Conservation (phyloP, 2,797 vertebrate species). For the Characodon lateralis region DNA sequence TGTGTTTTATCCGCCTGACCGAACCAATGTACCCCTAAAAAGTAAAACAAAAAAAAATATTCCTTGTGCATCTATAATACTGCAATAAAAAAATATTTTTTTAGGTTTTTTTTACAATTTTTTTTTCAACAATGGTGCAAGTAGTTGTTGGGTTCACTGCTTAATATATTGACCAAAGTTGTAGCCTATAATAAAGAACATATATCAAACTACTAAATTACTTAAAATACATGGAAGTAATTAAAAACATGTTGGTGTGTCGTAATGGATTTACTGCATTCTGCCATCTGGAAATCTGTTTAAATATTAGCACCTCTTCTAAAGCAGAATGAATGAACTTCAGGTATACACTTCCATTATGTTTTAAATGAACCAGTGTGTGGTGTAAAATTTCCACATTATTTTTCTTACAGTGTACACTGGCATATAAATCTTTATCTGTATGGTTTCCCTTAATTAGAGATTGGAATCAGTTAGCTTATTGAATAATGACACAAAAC, state of each 20-base stretch:
- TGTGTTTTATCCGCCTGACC: no score
- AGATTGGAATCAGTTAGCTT: background rate
- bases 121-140: background rate
- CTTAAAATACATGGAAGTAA: background rate
- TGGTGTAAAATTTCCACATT: background rate
- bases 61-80: background rate
- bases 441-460: background rate
- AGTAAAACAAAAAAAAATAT: no score
- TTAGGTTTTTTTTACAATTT: no score
- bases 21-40: no score
- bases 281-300: background rate
- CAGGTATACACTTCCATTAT: background rate
- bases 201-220: background rate
- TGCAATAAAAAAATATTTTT: background rate
- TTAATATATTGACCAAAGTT: background rate
- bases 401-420: slow-evolving; percentile 1
- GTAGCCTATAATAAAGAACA: background rate
- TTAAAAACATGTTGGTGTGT: background rate
- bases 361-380: background rate
- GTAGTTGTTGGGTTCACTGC: background rate
- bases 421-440: background rate
- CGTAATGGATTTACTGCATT: background rate
- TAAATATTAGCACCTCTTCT: background rate
- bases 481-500: slow-evolving; percentile 17
- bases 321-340: background rate